A percentile compares a stretch with the other conserved stretches of the same genome.
Evolutionary conservation across 2,797 vertebrate species (phyloP).

Genomic region (Sternotherus odoratus): DNA sequence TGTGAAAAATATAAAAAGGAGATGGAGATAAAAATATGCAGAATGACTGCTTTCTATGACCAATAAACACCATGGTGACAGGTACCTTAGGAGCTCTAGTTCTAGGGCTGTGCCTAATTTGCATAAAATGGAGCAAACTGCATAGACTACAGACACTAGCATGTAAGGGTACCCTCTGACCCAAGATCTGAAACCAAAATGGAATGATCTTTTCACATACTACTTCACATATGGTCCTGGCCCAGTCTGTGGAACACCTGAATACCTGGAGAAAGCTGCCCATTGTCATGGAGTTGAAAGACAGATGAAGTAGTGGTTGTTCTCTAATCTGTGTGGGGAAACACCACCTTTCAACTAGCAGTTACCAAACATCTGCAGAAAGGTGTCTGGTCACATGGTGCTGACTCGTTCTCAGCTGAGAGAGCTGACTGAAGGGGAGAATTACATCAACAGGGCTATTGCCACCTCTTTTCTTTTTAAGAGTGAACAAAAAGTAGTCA

Average conservation of each 20-base stretch:
- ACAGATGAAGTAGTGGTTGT: not conserved
- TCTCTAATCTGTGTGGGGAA: not conserved
- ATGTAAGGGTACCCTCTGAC: not conserved
- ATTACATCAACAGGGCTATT: not conserved
- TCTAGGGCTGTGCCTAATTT: not conserved
- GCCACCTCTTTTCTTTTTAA: not conserved
- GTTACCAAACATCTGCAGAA: not conserved
- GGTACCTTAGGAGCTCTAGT: not conserved
- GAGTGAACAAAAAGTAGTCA: not conserved
- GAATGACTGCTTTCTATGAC: not conserved
- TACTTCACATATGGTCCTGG: not conserved
- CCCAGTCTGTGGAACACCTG: not conserved
- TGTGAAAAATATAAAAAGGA: not conserved
- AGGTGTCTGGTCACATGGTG: fast-evolving
- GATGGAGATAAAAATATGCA: not conserved
- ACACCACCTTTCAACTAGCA: not conserved
- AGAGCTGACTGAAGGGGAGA: not conserved
- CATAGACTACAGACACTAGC: not conserved
- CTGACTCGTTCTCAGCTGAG: not conserved
- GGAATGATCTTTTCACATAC: not conserved
- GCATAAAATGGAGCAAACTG: not conserved
- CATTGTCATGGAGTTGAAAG: not conserved
- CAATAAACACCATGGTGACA: not conserved
- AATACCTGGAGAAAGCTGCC: not conserved
- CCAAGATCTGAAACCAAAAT: not conserved